Evolutionary conservation across 2,888 invertebrate species (phyloP).

Genomic region (Cinara cedri): DNA sequence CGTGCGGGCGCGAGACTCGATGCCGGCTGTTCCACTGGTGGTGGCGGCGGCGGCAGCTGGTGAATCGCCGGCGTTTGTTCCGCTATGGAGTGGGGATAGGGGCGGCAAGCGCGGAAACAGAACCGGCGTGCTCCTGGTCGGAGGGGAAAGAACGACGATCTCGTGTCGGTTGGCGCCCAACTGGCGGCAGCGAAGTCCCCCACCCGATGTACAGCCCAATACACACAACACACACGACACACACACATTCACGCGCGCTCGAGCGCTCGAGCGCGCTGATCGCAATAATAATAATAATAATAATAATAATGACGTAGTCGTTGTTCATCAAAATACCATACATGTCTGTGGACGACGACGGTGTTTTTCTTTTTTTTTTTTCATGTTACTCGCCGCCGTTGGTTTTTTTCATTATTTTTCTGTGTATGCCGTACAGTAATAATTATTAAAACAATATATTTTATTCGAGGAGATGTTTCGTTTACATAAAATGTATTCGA

Average conservation of each 20-base stretch:
- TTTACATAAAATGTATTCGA: too few species aligned
- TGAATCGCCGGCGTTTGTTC: slow-evolving; percentile 25
- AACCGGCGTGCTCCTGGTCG: background rate
- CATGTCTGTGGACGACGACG: background rate
- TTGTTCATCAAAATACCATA: background rate
- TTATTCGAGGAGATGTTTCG: too few species aligned
- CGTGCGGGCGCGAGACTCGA: slow-evolving; percentile 24
- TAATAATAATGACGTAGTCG: slow-evolving; percentile 25
- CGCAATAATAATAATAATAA: slow-evolving; percentile 19
- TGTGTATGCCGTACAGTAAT: background rate
- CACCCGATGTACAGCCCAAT: background rate
- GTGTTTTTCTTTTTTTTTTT: too few species aligned
- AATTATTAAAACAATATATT: too few species aligned
- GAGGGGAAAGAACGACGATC: slow-evolving; percentile 23
- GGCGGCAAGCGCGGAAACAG: background rate
- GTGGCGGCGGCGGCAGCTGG: slow-evolving; percentile 17
- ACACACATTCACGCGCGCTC: background rate
- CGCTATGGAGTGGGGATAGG: background rate
- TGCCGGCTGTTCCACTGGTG: slow-evolving; percentile 35
- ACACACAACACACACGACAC: background rate
- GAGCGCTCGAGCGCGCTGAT: background rate
- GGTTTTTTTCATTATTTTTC: too few species aligned
- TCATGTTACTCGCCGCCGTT: too few species aligned
- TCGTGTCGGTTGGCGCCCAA: slow-evolving; percentile 50
- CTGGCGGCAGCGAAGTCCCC: slow-evolving; percentile 25